These are phyloP conservation scores for Podarcis siculus DNA, from an alignment of 2,797 vertebrate genomes.

Conservation along the genomic window DNA sequence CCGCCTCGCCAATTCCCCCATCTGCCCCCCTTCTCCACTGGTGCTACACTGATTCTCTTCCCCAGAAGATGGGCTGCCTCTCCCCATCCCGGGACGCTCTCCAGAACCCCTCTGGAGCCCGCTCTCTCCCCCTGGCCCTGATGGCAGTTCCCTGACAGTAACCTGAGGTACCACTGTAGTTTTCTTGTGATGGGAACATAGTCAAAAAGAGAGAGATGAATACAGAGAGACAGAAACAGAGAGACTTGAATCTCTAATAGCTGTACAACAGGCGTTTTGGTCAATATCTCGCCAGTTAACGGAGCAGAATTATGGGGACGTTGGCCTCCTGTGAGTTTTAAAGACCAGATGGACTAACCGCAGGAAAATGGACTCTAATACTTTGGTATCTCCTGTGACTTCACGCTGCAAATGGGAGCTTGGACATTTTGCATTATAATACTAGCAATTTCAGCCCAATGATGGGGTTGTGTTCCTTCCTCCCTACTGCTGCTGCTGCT, in stretches of 20 bases:
- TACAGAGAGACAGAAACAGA: too few relatives aligned
- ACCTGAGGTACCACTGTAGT: not conserved
- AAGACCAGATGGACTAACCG: constrained; percentile 23
- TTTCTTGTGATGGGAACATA: not conserved
- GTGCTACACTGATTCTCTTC: too few relatives aligned
- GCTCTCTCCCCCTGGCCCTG: too few relatives aligned
- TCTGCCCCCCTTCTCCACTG: too few relatives aligned
- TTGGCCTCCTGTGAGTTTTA: not conserved
- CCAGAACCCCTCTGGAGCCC: too few relatives aligned
- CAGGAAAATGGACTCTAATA: not conserved
- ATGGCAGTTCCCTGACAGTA: too few relatives aligned
- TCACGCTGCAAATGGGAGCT: not conserved
- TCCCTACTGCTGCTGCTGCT: too few relatives aligned
- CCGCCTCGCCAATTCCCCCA: too few relatives aligned
- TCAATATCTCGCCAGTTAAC: not conserved
- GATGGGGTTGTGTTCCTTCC: not conserved
- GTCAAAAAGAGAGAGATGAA: constrained; percentile 10
- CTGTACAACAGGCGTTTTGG: not conserved
- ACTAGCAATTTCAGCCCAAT: constrained; percentile 14
- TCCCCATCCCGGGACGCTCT: too few relatives aligned
- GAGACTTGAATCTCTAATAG: not conserved
- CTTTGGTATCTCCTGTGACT: not conserved
- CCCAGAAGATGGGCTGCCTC: too few relatives aligned
- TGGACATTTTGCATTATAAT: not conserved
- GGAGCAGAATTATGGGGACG: not conserved